Evolutionary conservation across 2,888 invertebrate species (phyloP), one percentile per base, ranked within the genome.

Genomic region (Agonopterix heracliana): DNA sequence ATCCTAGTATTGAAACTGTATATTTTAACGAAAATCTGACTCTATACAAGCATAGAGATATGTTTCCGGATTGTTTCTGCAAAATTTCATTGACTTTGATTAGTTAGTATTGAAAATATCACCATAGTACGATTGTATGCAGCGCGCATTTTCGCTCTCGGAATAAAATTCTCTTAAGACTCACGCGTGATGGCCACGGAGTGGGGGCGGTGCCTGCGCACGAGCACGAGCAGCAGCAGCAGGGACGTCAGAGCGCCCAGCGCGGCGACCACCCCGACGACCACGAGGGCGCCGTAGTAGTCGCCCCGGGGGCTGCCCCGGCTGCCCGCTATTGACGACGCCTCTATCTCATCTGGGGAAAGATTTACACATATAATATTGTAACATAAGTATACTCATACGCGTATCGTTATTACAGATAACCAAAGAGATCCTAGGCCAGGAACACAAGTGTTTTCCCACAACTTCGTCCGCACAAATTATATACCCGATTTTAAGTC

Each of bases 221-320:
- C 91, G 40, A 97, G 90, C 59, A 97, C 93, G 61, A 96, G 90
- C 44, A 96, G 86, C 46, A 97, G 84, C 47, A 96, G 92, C 44
- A 96, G 81, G 5, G 96, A 94, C 26, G 95, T 94, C 61, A 96
- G 90, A 55, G 96, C 95, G 12, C 96, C 95, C 50, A 97, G 84
- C 9, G 96, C 94, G 8, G 96, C 96, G 56, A 97, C 91, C 55
- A 96, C 95, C 2, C 96, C 96, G 10, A 96, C 96, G 41, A 95
- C 95, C 40, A 97, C 96, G 66, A 97, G 83, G 5, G 96, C 95
- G 41, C 95, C 94, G 77, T 96, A 97, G 81, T 97, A 97, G 80
- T 95, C 95, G 14, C 93, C 94, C 51, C 81, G 76, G 0, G 74
- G 67, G 0, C 68, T 58, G 2, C 66, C 66, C 1, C 70, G 64